Conservation (phyloP, 2,888 invertebrate species). For the Dryomyza anilis region DNA sequence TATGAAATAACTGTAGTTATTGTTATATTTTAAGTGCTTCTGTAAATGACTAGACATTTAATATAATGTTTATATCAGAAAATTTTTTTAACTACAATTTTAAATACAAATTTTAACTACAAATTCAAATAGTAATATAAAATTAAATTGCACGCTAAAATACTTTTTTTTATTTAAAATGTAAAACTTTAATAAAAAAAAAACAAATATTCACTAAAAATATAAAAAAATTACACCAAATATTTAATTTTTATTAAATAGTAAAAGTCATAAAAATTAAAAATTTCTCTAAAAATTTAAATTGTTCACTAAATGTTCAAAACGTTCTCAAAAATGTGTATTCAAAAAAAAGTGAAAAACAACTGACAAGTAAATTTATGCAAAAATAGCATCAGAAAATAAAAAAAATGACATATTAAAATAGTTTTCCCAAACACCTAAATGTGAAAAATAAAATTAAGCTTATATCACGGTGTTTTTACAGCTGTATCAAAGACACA, state of each 20-base stretch:
- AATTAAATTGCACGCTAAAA: background rate
- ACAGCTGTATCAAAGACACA: background rate
- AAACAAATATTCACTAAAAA: no score
- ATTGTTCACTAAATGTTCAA: no score
- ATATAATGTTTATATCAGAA: background rate
- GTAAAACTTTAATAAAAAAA: no score
- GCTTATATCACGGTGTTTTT: background rate
- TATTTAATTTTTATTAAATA: no score
- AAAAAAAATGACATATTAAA: background rate
- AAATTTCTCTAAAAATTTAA: no score
- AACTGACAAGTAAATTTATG: background rate
- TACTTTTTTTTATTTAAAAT: background rate
- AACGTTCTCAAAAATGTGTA: no score
- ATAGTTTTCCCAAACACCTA: background rate
- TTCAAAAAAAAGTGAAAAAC: no score
- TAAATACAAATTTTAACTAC: background rate
- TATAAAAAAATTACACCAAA: no score
- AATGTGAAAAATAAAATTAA: background rate
- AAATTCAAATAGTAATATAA: background rate
- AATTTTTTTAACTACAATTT: background rate
- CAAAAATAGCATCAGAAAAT: background rate
- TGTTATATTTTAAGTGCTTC: no score
- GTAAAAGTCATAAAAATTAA: no score
- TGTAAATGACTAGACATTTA: no score
- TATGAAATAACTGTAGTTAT: no score